These are phyloP conservation scores for Apolygus lucorum DNA, from an alignment of 1,140 invertebrate species.

Conservation along the genomic window DNA sequence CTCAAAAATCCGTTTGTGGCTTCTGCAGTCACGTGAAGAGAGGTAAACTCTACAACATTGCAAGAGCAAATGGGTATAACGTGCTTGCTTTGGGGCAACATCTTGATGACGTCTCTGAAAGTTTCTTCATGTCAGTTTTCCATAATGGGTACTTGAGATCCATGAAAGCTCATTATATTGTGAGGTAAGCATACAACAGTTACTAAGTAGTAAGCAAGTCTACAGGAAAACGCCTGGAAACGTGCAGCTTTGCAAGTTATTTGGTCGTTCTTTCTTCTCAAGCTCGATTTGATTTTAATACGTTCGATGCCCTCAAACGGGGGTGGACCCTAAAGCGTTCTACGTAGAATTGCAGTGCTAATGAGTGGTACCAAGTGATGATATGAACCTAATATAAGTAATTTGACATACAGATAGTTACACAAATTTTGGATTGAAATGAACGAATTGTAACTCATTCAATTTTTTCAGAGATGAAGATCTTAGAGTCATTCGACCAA, in stretches of 20 bases:
- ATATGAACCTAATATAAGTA: no score
- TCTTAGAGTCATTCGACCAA: slow-evolving; percentile 74
- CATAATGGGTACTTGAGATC: slow-evolving; percentile 68
- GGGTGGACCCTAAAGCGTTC: no score
- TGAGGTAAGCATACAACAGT: slow-evolving; percentile 49
- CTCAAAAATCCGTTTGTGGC: slow-evolving; percentile 50
- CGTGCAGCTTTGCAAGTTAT: no score
- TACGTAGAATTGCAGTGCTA: no score
- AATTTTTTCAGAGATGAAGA: slow-evolving; percentile 61
- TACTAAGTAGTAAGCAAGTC: neutral
- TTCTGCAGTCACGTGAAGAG: slow-evolving; percentile 61
- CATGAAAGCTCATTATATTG: slow-evolving; percentile 73
- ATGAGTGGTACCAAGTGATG: no score
- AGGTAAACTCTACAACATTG: slow-evolving; percentile 63
- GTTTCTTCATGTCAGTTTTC: slow-evolving; percentile 73
- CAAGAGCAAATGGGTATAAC: slow-evolving; percentile 68
- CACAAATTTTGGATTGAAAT: no score
- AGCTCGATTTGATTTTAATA: no score
- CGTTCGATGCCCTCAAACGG: no score
- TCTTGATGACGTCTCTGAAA: slow-evolving; percentile 74
- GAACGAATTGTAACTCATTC: no score
- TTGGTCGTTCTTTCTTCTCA: no score
- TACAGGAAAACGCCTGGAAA: no score
- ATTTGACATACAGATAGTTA: no score
- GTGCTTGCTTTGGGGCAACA: slow-evolving; percentile 79